Conservation (phyloP, 2,797 vertebrate genomes). For the Otolemur crassicaudatus region DNA sequence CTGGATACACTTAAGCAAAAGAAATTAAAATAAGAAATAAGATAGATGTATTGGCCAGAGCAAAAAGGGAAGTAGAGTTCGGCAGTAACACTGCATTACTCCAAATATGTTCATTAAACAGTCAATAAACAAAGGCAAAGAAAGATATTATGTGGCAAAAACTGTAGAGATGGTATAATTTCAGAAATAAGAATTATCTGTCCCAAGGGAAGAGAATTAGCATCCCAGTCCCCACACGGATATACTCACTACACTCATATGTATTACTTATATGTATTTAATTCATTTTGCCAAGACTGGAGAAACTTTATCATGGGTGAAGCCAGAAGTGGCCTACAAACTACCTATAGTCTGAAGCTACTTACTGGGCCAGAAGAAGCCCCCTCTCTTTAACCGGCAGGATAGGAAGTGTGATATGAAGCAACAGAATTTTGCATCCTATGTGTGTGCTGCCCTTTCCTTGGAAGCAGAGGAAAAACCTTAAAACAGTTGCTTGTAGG, state of each 20-base stretch:
- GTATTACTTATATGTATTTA: neutral
- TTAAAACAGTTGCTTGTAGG: neutral
- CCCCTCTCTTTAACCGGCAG: neutral
- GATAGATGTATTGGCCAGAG: neutral
- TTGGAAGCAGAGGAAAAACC: neutral
- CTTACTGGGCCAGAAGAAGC: neutral
- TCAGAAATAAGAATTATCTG: neutral
- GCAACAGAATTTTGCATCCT: neutral
- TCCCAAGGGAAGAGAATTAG: neutral
- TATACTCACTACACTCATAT: neutral
- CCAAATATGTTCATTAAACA: neutral
- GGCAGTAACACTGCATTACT: neutral
- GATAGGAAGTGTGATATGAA: neutral
- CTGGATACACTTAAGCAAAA: neutral
- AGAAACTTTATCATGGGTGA: neutral
- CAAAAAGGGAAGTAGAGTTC: neutral
- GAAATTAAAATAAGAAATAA: neutral
- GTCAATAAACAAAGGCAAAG: slow-evolving; percentile 30
- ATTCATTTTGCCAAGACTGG: neutral
- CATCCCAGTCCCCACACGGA: neutral
- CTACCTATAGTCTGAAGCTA: neutral
- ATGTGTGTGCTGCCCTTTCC: neutral
- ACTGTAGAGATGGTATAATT: neutral
- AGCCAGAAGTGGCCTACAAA: neutral
- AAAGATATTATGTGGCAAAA: neutral